Evolutionary conservation across 2,888 invertebrate genomes (phyloP), one percentile per base, ranked within the genome.

Genomic region (Cetonia aurata): DNA sequence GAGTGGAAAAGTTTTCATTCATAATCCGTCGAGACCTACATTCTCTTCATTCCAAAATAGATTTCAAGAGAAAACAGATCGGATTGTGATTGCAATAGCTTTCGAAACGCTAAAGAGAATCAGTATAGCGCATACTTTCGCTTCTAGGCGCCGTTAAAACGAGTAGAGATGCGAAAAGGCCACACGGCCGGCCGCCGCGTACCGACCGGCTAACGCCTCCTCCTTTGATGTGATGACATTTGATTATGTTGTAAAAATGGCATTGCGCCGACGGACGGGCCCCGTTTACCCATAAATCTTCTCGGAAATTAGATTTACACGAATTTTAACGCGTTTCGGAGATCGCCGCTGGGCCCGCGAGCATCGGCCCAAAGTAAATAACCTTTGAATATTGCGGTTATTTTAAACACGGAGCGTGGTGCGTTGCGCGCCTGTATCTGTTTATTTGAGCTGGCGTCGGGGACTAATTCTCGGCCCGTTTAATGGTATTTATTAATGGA

Each of bases 401-500:
- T 76, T 78, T 78, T 75, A 75, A 77, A 77, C 77, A 75, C 66
- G 67, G 25, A 25, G 25, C 55, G 25, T 25, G 25, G 67, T 46
- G 31, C 15, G 44, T 55, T 57, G 67, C 56, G 55, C 67, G 55
- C 67, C 60, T 71, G 76, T 75, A 77, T 79, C 75, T 82, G 82
- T 82, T 82, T 82, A 82, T 82, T 82, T 82, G 79, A 81, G 80
- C 81, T 81, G 81, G 82, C 82, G 82, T 81, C 82, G 79, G 76
- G 77, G 78, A 80, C 80, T 80, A 81, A 81, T 82, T 81, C 80
- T 78, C 79, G 77, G 76, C 62, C 65, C 77, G 78, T 80, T 81
- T 81, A 81, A 82, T 81, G 81, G 81, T 82, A 82, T 82, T 82
- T 81, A 82, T 82, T 82, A 82, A 82, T 81, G 82, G 81, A 79